These are phyloP conservation scores for Cladorhizidae sp. DNA, from an alignment of 37 sponge, comb jelly and placozoan genomes.

Conservation along the genomic window DNA sequence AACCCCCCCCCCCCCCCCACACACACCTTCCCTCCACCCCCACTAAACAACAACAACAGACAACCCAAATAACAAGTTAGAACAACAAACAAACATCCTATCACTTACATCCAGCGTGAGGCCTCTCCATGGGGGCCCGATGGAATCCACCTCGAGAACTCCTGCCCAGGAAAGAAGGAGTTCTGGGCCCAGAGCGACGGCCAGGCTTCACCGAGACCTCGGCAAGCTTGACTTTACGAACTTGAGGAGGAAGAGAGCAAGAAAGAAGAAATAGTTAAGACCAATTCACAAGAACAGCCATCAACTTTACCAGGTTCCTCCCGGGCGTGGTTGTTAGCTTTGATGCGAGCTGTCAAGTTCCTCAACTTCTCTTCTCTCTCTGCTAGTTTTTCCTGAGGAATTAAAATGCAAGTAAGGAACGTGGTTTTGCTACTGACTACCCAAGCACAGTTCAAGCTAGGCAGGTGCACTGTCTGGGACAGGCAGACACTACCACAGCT, in stretches of 20 bases:
- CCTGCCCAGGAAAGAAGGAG: neutral
- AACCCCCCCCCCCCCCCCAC: neutral
- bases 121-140: neutral
- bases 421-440: no score
- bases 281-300: neutral
- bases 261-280: neutral
- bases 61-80: no score
- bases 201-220: conserved; percentile 7
- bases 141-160: neutral
- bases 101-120: neutral
- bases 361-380: conserved; percentile 51
- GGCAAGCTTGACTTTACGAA: conserved; percentile 29
- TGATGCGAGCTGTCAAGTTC: conserved; percentile 45
- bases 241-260: neutral
- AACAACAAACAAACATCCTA: neutral
- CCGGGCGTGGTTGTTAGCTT: conserved; percentile 44
- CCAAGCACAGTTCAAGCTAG: no score
- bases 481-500: no score
- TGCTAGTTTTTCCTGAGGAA: conserved; percentile 37
- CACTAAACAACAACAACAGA: no score
- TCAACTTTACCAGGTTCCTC: conserved; percentile 60
- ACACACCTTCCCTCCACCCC: no score
- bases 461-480: no score
- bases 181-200: neutral
- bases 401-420: neutral